Evolutionary conservation across 2,888 invertebrate species (phyloP).

Genomic region (Prionchulus punctatus): DNA sequence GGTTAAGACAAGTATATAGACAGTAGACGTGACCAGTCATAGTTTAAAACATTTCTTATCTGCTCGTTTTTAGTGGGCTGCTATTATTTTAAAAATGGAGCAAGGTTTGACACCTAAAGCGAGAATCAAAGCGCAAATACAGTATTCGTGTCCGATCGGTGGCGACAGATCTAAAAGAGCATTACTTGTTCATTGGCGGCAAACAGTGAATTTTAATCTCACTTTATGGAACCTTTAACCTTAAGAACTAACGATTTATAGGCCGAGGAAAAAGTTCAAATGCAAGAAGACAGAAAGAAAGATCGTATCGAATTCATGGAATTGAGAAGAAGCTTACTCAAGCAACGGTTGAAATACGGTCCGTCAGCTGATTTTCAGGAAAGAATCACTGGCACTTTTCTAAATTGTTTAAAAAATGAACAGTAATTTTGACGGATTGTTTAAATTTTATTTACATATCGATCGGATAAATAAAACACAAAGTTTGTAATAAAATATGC

Average conservation of each 20-base stretch:
- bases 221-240: neutral
- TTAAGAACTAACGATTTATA: neutral
- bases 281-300: neutral
- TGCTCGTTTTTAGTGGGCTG: slow-evolving; percentile 92
- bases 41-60: slow-evolving; percentile 13
- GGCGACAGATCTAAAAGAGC: slow-evolving; percentile 24
- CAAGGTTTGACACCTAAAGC: slow-evolving; percentile 81
- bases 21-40: neutral
- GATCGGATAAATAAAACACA: too few relatives aligned
- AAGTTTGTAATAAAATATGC: too few relatives aligned
- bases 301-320: neutral
- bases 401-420: too few relatives aligned
- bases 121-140: slow-evolving; percentile 62
- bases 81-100: slow-evolving; percentile 89
- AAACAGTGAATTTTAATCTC: neutral
- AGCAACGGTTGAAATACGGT: neutral
- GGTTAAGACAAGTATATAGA: slow-evolving; percentile 63
- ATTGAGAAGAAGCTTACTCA: neutral
- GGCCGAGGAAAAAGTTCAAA: neutral
- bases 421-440: too few relatives aligned
- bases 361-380: too few relatives aligned
- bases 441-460: too few relatives aligned
- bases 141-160: slow-evolving; percentile 70
- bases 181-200: slow-evolving; percentile 20
- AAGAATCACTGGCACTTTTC: too few relatives aligned